These are phyloP conservation scores for Beaufortia kweichowensis DNA, from an alignment of 2,113 vertebrate genomes.

Conservation along the genomic window DNA sequence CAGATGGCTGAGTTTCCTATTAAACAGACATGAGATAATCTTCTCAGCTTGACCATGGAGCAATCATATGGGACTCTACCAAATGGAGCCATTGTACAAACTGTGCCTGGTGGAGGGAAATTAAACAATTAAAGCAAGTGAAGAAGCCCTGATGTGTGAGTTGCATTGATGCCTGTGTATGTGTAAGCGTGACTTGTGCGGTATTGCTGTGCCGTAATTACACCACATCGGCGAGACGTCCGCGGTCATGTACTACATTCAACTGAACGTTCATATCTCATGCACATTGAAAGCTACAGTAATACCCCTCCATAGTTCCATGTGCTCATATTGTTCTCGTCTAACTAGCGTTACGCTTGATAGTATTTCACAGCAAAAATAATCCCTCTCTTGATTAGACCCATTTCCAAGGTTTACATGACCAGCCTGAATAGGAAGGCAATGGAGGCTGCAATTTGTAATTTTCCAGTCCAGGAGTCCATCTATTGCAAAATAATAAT, in stretches of 20 bases:
- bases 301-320: no score
- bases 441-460: slow-evolving; percentile 27
- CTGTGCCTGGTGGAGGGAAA: slow-evolving; percentile 50
- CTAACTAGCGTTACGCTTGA: not conserved
- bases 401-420: slow-evolving; percentile 41
- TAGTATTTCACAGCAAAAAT: slow-evolving; percentile 17
- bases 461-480: slow-evolving; percentile 48
- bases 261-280: not conserved
- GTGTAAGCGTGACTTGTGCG: slow-evolving; percentile 18
- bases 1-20: slow-evolving; percentile 54
- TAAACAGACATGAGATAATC: slow-evolving; percentile 59
- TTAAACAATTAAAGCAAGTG: slow-evolving; percentile 51
- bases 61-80: slow-evolving; percentile 54
- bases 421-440: slow-evolving; percentile 23
- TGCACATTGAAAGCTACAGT: slow-evolving; percentile 6
- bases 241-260: not conserved
- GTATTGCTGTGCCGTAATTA: slow-evolving; percentile 11
- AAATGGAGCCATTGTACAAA: slow-evolving; percentile 56
- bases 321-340: slow-evolving; percentile 21
- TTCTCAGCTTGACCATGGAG: slow-evolving; percentile 57
- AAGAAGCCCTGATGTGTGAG: slow-evolving; percentile 39
- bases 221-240: not conserved
- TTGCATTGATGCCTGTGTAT: slow-evolving; percentile 13
- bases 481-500: slow-evolving; percentile 62
- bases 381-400: slow-evolving; percentile 26